A percentile compares a stretch with the other conserved stretches of the same genome.
Conservation (phyloP, 2,888 invertebrate genomes). For the Tetragonula carbonaria region DNA sequence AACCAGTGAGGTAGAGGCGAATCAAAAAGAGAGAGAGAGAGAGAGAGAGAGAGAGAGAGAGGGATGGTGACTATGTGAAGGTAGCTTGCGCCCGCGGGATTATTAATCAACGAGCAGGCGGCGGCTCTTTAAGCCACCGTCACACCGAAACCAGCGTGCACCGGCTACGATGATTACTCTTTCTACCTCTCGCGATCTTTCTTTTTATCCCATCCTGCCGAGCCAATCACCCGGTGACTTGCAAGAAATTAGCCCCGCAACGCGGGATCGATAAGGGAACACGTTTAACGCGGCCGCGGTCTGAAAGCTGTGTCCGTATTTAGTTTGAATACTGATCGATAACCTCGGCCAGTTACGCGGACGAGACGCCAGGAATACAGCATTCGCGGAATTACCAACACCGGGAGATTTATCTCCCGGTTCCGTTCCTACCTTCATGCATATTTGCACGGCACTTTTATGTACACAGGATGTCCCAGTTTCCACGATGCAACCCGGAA, state of each 20-base stretch:
- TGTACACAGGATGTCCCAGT: no score
- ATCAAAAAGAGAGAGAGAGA: slow-evolving; percentile 3
- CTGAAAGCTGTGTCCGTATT: slow-evolving; percentile 29
- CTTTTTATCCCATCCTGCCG: slow-evolving; percentile 32
- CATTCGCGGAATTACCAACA: not conserved
- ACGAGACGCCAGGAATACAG: not conserved
- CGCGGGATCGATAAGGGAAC: slow-evolving; percentile 60
- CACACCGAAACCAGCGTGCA: slow-evolving; percentile 53
- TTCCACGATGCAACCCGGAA: no score
- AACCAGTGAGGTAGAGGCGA: not conserved
- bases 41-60: slow-evolving; percentile 3
- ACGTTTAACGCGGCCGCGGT: slow-evolving; percentile 39
- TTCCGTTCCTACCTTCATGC: not conserved
- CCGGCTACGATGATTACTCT: slow-evolving; percentile 48
- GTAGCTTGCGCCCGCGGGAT: slow-evolving; percentile 64
- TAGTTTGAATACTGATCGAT: slow-evolving; percentile 44
- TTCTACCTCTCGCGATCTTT: slow-evolving; percentile 41
- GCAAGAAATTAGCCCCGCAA: slow-evolving; percentile 64
- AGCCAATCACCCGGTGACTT: slow-evolving; percentile 68
- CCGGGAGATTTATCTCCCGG: not conserved
- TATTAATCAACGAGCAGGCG: slow-evolving; percentile 72
- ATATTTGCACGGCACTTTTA: not conserved
- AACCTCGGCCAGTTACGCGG: not conserved
- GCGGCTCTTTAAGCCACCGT: slow-evolving; percentile 64
- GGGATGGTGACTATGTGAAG: slow-evolving; percentile 47